Percentiles rank a stretch among this genome's conserved stretches.
Evolutionary conservation across 2,113 vertebrate species (phyloP).

Genomic region (Cynopterus brachyotis): DNA sequence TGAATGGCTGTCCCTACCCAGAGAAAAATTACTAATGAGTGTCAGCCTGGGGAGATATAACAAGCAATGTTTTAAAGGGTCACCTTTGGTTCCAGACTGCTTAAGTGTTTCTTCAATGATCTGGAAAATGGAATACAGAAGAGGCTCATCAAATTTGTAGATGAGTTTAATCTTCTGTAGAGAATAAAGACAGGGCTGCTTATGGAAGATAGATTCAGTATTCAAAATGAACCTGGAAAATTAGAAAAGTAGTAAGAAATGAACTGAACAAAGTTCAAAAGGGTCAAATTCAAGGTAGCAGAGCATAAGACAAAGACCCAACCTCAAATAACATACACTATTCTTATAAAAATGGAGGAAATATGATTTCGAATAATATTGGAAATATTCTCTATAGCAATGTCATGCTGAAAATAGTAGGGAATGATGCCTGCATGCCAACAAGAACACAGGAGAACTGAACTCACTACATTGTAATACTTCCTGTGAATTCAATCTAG

Average conservation of each 20-base stretch:
- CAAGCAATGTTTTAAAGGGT: conserved; percentile 49
- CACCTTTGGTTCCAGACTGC: conserved; percentile 52
- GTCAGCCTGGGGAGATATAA: background rate
- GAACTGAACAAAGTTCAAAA: background rate
- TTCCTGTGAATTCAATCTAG: background rate
- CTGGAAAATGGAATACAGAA: conserved; percentile 68
- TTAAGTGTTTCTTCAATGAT: conserved; percentile 67
- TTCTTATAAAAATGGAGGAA: background rate
- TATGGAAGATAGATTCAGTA: background rate
- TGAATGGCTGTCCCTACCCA: background rate
- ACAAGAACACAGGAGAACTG: background rate
- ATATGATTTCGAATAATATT: background rate
- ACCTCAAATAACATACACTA: background rate
- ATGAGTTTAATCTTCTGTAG: conserved; percentile 55
- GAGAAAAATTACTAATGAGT: conserved; percentile 25
- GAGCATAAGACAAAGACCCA: background rate
- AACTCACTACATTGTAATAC: background rate
- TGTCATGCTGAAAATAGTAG: background rate
- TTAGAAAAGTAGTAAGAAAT: conserved; percentile 26
- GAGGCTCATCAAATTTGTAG: conserved; percentile 64
- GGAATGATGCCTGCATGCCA: background rate
- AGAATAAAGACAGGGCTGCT: conserved; percentile 23
- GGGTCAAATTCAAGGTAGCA: conserved; percentile 22
- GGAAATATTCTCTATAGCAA: background rate
- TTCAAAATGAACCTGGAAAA: conserved; percentile 50